Base-by-base conservation (phyloP, 1,140 invertebrate species). In the Hyles vespertilio region DNA sequence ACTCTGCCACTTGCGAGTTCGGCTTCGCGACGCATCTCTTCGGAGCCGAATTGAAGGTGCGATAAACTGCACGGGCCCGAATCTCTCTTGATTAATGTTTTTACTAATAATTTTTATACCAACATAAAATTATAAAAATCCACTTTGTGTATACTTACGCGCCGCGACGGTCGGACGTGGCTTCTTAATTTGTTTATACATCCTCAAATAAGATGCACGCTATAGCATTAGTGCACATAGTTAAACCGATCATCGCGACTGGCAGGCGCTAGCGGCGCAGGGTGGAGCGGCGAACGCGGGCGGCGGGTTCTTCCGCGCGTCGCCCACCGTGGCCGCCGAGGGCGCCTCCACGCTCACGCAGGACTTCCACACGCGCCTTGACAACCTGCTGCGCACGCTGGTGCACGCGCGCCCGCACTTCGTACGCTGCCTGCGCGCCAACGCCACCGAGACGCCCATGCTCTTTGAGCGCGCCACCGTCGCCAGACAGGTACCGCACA, bases 11-110 rank as follows among this genome's bases (percentile, higher is more conserved):
- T 46, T 98, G 97, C 81, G 97, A 96, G 74, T 98, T 98, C 87
- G 97, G 97, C 7, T 99, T 99, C 84, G 97, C 96, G 0, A 97
- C 96, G 3, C 97, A 98, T 84, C 89, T 99, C 0, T 99, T 98
- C 84, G 96, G 96, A 0, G 95, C 95, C 45, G 97, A 99, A 81
- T 87, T 98, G 40, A 97, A 97, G 89, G 77, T 83, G 5, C 34
- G 22, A 22, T 22, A 22, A 22, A 22, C 2, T 22, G 22, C 22
- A 22, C 22, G 22, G 22, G 2, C 22, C 2, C 22, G 22, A 22
- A 22, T 22, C 22, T 22, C 22, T 22, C 22, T 22, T 22, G 22
- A 22, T 22, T 22, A 22, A 22, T 22, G 22, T 22, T 22, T 22
- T 22, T 22, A 22, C 22, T 22, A 22, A 22, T 22, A 22, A 1